Evolutionary conservation across 2,888 invertebrate genomes (phyloP).

Genomic region (Nasonovia ribisnigri): DNA sequence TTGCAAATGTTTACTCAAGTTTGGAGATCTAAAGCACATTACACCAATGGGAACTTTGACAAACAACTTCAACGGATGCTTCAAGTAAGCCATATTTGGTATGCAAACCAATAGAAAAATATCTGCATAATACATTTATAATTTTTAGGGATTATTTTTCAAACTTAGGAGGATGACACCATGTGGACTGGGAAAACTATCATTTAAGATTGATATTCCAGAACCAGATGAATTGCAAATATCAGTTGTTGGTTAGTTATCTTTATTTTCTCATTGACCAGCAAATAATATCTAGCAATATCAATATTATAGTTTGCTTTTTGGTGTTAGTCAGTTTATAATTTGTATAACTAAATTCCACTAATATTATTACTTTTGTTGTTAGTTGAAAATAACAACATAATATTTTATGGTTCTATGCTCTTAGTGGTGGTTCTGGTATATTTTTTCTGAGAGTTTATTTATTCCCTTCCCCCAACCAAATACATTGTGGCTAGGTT

Average conservation of each 20-base stretch:
- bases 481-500: not conserved
- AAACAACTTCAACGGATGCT: conserved; percentile 73
- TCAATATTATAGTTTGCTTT: not conserved
- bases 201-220: conserved; percentile 87
- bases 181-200: conserved; percentile 84
- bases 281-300: not conserved
- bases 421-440: not conserved
- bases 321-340: not conserved
- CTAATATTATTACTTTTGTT: not conserved
- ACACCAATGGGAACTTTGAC: conserved; percentile 70
- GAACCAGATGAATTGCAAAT: conserved; percentile 82
- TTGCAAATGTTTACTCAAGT: conserved; percentile 86
- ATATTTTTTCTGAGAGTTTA: not conserved
- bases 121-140: not conserved
- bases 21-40: conserved; percentile 76
- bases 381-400: not conserved
- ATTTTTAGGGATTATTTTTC: conserved; percentile 76
- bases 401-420: not conserved
- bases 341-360: not conserved
- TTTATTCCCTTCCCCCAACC: not conserved
- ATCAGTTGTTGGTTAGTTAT: conserved; percentile 72
- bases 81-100: conserved; percentile 71
- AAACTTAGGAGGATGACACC: conserved; percentile 90
- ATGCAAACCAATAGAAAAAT: conserved; percentile 5
- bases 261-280: conserved; percentile 37